Percentiles rank a stretch among this genome's conserved stretches.
Conservation (phyloP, 1,140 invertebrate genomes). For the Trichomalopsis sarcophagae region DNA sequence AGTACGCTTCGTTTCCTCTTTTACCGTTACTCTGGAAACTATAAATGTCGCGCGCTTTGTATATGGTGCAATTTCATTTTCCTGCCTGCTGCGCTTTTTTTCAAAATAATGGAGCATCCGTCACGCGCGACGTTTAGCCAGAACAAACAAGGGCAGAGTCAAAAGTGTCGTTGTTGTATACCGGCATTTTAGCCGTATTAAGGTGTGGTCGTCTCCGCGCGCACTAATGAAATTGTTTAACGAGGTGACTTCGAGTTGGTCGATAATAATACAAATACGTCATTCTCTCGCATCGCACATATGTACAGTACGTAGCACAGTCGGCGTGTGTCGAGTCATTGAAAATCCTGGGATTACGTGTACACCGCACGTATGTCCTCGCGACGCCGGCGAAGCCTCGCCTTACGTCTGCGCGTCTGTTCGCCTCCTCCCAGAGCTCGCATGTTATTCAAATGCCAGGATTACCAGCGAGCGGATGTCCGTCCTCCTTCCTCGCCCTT, state of each 20-base stretch:
- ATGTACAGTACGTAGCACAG: not conserved
- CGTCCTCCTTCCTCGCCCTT: not conserved
- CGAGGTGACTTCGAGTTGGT: too few relatives aligned
- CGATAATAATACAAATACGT: too few relatives aligned
- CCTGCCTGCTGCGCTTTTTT: not conserved
- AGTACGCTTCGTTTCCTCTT: not conserved
- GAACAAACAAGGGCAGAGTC: not conserved
- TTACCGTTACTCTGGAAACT: not conserved
- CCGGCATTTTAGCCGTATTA: not conserved
- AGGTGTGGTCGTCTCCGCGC: not conserved
- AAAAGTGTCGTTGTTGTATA: too few relatives aligned
- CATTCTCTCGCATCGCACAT: not conserved
- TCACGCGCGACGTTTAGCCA: not conserved
- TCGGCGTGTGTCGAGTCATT: conserved; percentile 24
- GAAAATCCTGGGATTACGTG: conserved; percentile 41
- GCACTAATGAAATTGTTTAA: too few relatives aligned
- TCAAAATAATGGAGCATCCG: not conserved
- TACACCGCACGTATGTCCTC: conserved; percentile 21
- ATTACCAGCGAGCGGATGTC: conserved; percentile 28
- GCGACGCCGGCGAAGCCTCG: not conserved
- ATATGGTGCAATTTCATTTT: not conserved
- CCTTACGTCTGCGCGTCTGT: conserved; percentile 39
- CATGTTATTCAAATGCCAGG: conserved; percentile 46
- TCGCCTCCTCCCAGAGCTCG: not conserved
- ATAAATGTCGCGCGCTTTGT: not conserved